Percentiles rank a stretch among this genome's conserved stretches.
phyloP scores from a whole-genome alignment of 2,888 invertebrate species.

The Hesperia comma region DNA sequence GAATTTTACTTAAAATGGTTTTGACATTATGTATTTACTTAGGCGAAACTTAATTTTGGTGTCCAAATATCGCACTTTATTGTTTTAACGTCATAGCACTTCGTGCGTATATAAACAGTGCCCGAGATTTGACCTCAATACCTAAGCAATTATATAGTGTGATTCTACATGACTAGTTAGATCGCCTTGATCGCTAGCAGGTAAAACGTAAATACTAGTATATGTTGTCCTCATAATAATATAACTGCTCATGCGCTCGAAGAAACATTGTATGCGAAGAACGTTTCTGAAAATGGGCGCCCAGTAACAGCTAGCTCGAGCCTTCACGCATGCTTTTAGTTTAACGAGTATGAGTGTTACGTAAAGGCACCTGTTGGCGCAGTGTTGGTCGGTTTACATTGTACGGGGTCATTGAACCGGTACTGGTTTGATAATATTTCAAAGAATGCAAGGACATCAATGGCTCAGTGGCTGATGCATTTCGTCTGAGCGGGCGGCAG shows the following conservation, averaged over 20 bases:
- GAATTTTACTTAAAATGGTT: conserved; percentile 1
- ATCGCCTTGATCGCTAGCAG: conserved; percentile 54
- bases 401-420: conserved; percentile 77
- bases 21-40: neutral
- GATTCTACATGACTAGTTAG: conserved; percentile 54
- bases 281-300: conserved; percentile 18
- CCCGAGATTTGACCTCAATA: conserved; percentile 73
- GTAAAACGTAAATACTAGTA: conserved; percentile 43
- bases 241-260: conserved; percentile 12
- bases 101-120: conserved; percentile 63
- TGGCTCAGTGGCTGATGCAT: conserved; percentile 54
- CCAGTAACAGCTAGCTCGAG: conserved; percentile 22
- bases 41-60: neutral
- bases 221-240: conserved; percentile 39
- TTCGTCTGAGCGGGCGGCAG: conserved; percentile 25
- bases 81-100: conserved; percentile 55
- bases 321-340: conserved; percentile 22
- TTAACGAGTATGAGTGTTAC: conserved; percentile 52
- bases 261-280: conserved; percentile 16
- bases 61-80: conserved; percentile 41
- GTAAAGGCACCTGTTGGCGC: conserved; percentile 67
- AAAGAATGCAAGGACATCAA: conserved; percentile 79
- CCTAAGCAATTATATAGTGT: conserved; percentile 65
- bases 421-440: conserved; percentile 70
- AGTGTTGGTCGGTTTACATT: conserved; percentile 74